Evolutionary conservation across 1,140 invertebrate species (phyloP).

Genomic region (Drosophila malerkotliana): DNA sequence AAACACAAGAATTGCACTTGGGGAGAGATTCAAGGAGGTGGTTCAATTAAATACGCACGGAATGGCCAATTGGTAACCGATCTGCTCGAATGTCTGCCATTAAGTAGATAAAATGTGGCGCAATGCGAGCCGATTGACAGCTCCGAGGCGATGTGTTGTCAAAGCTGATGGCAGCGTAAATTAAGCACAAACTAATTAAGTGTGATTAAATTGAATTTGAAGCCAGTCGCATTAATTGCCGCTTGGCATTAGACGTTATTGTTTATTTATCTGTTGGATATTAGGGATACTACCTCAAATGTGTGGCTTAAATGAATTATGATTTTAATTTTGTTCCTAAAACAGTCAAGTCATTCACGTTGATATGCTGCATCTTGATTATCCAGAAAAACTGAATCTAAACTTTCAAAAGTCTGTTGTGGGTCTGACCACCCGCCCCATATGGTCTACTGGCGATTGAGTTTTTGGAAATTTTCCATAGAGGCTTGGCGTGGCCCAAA

Average conservation of each 20-base stretch:
- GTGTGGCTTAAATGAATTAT: background rate
- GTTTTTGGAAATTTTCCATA: conserved; percentile 27
- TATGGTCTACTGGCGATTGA: conserved; percentile 12
- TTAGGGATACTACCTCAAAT: background rate
- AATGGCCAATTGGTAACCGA: background rate
- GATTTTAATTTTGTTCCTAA: background rate
- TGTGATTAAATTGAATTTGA: conserved; percentile 8
- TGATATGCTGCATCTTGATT: conserved; percentile 1
- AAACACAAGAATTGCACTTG: background rate
- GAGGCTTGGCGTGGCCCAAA: background rate
- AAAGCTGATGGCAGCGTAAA: conserved; percentile 9
- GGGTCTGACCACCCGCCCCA: background rate
- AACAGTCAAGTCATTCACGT: background rate
- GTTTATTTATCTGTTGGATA: background rate
- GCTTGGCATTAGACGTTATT: background rate
- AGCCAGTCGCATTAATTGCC: background rate
- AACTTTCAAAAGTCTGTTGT: background rate
- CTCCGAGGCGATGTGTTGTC: conserved; percentile 4
- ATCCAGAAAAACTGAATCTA: conserved; percentile 1
- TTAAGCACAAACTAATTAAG: conserved; percentile 17
- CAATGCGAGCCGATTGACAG: conserved; percentile 3
- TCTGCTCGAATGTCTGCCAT: conserved; percentile 2
- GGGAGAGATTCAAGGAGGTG: conserved; percentile 7
- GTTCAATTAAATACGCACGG: background rate
- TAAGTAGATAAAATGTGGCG: conserved; percentile 5